Base-by-base conservation (phyloP, 2,113 vertebrate species). In the Centropus unirufus region DNA sequence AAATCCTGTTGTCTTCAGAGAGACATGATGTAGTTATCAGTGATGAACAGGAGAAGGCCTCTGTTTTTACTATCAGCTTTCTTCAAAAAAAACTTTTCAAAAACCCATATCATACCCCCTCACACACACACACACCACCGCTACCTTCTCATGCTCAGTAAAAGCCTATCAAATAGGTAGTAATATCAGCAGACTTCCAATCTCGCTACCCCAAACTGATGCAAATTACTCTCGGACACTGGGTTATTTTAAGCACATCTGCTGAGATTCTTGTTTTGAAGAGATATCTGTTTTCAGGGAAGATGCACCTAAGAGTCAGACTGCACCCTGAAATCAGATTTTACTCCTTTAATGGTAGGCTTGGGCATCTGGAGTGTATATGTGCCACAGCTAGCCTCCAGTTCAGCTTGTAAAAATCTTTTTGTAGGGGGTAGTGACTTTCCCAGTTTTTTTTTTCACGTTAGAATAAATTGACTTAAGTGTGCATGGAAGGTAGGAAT, bases 401-500 rank as follows among this genome's bases (percentile, higher is more conserved):
- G 49, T 89, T 92, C 21, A 84, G 82, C 57, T 90, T 95, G 87
- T 91, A 95, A 97, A 84, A 96, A 74, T 54, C 57, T 83, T 96
- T 92, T 88, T 93, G 55, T 62, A 67, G 63, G 32, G 49, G 36
- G 68, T 40, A 94, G 83, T 34, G 55, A 93, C 86, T 86, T 94
- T 58, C 59, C 66, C 49, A 84, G 36, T 36, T 36, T 36, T 78
- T 89, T 92, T 94, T 93, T 93, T 96, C 76, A 87, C 75, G 63
- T 81, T 97, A 81, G 79, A 95, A 96, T 96, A 97, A 96, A 95
- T 92, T 97, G 94, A 96, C 83, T 97, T 94, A 83, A 96, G 68
- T 92, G 87, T 88, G 51, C 67, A 82, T 54, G 63, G 93, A 96
- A 92, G 78, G 89, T 95, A 91, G n/a, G 80, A 70, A 94, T 92